Evolutionary conservation across 92 coral and sea anemone genomes (phyloP).

Genomic region (Porites cylindrica): DNA sequence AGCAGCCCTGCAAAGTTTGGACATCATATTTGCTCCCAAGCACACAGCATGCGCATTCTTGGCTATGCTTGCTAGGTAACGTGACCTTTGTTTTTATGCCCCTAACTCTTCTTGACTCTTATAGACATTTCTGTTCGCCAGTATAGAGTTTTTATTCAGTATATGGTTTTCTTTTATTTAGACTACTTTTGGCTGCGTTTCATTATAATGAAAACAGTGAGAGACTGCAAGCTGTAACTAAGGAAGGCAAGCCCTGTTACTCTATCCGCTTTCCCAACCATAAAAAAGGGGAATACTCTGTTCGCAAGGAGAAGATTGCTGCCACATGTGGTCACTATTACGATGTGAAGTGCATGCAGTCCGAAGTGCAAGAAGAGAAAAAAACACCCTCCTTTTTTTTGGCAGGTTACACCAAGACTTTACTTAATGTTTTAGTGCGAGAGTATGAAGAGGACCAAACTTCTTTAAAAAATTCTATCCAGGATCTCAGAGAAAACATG

Average conservation of each 20-base stretch:
- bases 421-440: not conserved
- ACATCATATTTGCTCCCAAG: slow-evolving; percentile 12
- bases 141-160: too few relatives aligned
- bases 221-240: slow-evolving; percentile 63
- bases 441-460: not conserved
- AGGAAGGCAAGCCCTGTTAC: slow-evolving; percentile 47
- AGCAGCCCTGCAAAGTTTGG: slow-evolving; percentile 22
- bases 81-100: too few relatives aligned
- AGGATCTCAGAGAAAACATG: not conserved
- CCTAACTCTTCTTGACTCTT: too few relatives aligned
- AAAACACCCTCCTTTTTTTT: too few relatives aligned
- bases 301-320: slow-evolving; percentile 34
- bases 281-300: slow-evolving; percentile 49
- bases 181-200: slow-evolving; percentile 53
- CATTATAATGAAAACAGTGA: slow-evolving; percentile 55
- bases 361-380: too few relatives aligned
- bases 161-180: not conserved
- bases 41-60: not conserved
- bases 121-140: too few relatives aligned
- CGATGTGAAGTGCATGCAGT: not conserved
- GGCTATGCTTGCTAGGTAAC: not conserved
- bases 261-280: slow-evolving; percentile 49
- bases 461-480: not conserved
- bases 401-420: not conserved
- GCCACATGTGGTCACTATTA: slow-evolving; percentile 38